Base-by-base conservation (phyloP, 2,113 vertebrate genomes). In the Amphilophus citrinellus region DNA sequence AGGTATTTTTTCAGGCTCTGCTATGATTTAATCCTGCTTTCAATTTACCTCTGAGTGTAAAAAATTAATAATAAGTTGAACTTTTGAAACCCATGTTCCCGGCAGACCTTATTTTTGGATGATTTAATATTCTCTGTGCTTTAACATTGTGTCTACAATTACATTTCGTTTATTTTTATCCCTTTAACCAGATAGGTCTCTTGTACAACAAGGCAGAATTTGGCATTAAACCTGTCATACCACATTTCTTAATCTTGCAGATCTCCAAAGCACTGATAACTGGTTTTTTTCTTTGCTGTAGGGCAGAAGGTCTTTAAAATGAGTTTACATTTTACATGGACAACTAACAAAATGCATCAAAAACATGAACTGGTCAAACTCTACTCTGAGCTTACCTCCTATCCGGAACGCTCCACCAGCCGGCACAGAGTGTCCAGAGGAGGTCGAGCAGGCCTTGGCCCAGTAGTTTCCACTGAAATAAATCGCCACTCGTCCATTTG, bases 391-490 rank as follows among this genome's bases (percentile, higher is more conserved):
- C 44, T 77, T 71, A 85, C 91, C 88, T 89, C 98, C 98, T 83
- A 99, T 82, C 15, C 93, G 78, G 80, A 99, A 95, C 24, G 77
- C 90, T 22, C 97, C 97, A 0, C 95, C 96, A 2, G 90, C 91
- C 2, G 93, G 92, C 37, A 98, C 90, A 1, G 92, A 88, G 87
- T 85, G 93, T 27, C 87, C 87, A 1, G 47, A 58, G 7, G 96
- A 93, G 47, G 62, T 11, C 0, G 92, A 68, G 76, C 98, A 99
- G 18, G 78, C 20, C 58, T 85, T 89, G 14, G 2, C 22, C 58
- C 59, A 77, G 91, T 96, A 96, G 56, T 5, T 94, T 18, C 84
- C 94, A 61, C 88, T 92, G 82, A 94, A 95, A 90, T 94, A 95
- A 24, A 97, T 1, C 0, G 89, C 95, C 60, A 98, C 1, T 0